Conservation (phyloP, 2,113 vertebrate species). For the Dendropsophus ebraccatus region DNA sequence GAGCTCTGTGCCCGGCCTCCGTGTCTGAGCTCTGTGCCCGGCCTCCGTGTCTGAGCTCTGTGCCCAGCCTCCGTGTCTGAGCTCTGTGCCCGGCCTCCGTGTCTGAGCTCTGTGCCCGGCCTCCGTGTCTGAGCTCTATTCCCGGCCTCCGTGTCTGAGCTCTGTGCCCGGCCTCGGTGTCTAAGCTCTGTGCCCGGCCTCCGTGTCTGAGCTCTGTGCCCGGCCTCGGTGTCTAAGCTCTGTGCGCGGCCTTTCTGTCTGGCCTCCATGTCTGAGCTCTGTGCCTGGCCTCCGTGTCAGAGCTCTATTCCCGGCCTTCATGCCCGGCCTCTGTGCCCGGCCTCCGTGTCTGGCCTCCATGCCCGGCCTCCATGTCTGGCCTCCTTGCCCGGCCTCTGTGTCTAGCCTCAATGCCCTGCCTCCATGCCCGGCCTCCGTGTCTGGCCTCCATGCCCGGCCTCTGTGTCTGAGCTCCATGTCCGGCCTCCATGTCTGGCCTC, state of each 20-base stretch:
- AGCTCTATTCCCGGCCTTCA: too few relatives aligned
- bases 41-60: neutral
- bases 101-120: neutral
- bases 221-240: too few relatives aligned
- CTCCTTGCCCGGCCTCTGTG: slow-evolving; percentile 10
- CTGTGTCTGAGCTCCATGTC: too few relatives aligned
- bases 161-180: neutral
- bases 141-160: neutral
- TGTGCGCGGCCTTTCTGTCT: neutral
- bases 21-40: neutral
- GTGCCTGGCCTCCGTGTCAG: neutral
- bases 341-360: neutral
- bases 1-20: neutral
- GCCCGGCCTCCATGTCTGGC: neutral
- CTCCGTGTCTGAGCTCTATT: neutral
- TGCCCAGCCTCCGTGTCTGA: neutral
- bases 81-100: neutral
- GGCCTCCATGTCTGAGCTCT: neutral
- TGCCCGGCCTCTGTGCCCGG: neutral
- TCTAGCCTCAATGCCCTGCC: too few relatives aligned
- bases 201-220: too few relatives aligned
- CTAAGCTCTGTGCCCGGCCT: neutral
- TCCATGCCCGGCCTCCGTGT: slow-evolving; percentile 4
- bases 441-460: neutral
- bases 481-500: neutral